Conservation (phyloP, 2,797 vertebrate species). For the Phalloptychus januarius region DNA sequence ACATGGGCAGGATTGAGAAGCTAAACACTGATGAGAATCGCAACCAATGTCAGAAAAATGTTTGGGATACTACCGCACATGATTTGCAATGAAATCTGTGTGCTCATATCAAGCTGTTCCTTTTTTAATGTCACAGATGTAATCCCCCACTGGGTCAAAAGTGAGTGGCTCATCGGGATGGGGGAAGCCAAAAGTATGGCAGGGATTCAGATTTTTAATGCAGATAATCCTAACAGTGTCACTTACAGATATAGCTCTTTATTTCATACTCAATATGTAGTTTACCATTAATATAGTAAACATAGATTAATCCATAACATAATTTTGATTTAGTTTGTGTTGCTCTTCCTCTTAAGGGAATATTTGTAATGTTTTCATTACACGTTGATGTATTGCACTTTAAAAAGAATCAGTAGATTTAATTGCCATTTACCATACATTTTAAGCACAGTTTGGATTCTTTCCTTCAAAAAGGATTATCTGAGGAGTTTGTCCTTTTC, state of each 20-base stretch:
- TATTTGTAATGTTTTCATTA: background rate
- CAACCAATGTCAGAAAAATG: background rate
- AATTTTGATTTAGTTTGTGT: background rate
- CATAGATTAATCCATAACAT: background rate
- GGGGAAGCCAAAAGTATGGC: conserved; percentile 12
- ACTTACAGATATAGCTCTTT: conserved; percentile 26
- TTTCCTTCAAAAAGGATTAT: background rate
- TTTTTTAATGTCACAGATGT: conserved; percentile 40
- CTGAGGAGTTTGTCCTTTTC: conserved; percentile 21
- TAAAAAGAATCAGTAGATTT: background rate
- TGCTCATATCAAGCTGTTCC: conserved; percentile 38
- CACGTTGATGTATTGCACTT: background rate
- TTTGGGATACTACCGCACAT: background rate
- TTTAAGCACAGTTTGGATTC: background rate
- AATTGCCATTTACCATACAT: background rate
- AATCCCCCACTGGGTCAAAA: conserved; percentile 46
- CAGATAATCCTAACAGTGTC: conserved; percentile 44
- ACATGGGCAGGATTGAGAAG: background rate
- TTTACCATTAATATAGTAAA: conserved; percentile 20
- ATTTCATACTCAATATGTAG: conserved; percentile 1
- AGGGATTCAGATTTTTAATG: conserved; percentile 33
- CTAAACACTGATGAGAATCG: conserved; percentile 1
- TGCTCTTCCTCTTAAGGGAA: background rate
- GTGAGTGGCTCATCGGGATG: conserved; percentile 20
- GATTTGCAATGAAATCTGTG: conserved; percentile 1